Percentiles rank a stretch among this genome's conserved stretches.
These are phyloP conservation scores for Galemys pyrenaicus DNA, from an alignment of 2,113 vertebrate genomes.

Conservation along the genomic window DNA sequence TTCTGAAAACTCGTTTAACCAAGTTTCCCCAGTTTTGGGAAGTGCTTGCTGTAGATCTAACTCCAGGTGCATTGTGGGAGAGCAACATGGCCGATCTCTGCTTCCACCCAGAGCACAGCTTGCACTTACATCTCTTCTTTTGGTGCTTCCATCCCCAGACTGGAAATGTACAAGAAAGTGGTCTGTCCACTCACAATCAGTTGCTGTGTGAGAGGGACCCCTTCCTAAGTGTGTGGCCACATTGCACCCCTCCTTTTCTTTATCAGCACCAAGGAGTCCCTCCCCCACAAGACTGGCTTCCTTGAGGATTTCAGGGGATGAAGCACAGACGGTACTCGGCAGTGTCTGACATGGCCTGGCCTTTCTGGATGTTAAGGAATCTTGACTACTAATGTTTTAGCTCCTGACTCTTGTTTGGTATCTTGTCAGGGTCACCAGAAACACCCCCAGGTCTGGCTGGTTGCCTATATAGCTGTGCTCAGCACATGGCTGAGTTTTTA, in stretches of 20 bases:
- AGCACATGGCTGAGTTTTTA: neutral
- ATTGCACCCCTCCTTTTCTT: neutral
- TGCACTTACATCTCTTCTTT: neutral
- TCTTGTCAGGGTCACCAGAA: neutral
- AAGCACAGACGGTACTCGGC: neutral
- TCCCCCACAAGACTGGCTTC: neutral
- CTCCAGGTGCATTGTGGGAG: neutral
- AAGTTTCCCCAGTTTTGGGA: no score
- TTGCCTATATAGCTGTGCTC: neutral
- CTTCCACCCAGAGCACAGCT: neutral
- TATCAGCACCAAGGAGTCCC: neutral
- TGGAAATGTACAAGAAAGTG: no score
- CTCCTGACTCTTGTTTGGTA: neutral
- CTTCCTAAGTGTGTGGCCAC: neutral
- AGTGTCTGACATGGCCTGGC: neutral
- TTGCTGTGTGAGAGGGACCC: neutral
- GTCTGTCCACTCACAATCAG: neutral
- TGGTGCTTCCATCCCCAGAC: neutral
- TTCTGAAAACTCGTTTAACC: no score
- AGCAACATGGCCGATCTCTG: neutral
- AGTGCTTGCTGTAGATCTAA: no score
- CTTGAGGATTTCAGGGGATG: neutral
- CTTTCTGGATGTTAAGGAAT: neutral
- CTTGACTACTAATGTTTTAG: neutral
- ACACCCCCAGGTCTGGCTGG: neutral